A percentile compares a stretch with the other conserved stretches of the same genome.
These are phyloP conservation scores for Aegypius monachus DNA, from an alignment of 2,113 vertebrate species.

Conservation along the genomic window DNA sequence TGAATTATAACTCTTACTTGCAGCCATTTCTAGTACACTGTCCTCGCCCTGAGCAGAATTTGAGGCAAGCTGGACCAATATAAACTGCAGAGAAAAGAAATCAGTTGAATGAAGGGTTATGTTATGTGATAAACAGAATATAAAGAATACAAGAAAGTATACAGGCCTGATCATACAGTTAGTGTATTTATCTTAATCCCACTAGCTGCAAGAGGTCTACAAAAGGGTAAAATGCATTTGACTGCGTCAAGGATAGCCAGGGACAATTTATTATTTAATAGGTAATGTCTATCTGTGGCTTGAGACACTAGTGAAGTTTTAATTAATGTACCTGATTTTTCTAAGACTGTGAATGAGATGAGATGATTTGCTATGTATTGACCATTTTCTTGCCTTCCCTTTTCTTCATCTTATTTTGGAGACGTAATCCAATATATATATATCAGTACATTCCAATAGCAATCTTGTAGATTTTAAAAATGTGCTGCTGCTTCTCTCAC, in stretches of 20 bases:
- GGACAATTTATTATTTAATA: background rate
- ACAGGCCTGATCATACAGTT: background rate
- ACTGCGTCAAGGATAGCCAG: background rate
- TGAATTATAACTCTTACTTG: conserved; percentile 83
- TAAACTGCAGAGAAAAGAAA: conserved; percentile 83
- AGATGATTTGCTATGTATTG: background rate
- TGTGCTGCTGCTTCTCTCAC: background rate
- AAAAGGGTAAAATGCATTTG: background rate
- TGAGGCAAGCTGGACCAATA: conserved; percentile 93
- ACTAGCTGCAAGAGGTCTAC: background rate
- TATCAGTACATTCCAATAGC: background rate
- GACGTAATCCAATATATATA: background rate
- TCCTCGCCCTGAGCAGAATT: conserved; percentile 95
- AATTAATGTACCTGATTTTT: background rate
- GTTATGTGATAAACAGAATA: background rate
- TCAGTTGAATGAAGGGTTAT: background rate
- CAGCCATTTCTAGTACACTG: conserved; percentile 94
- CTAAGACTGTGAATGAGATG: background rate
- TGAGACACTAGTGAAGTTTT: background rate
- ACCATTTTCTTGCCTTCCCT: background rate
- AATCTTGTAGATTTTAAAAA: background rate
- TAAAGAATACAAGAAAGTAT: background rate
- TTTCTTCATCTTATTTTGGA: background rate
- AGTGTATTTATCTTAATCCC: background rate
- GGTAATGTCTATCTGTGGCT: background rate